These are phyloP conservation scores for Scopus umbretta DNA, from an alignment of 2,113 vertebrate genomes.

Conservation along the genomic window DNA sequence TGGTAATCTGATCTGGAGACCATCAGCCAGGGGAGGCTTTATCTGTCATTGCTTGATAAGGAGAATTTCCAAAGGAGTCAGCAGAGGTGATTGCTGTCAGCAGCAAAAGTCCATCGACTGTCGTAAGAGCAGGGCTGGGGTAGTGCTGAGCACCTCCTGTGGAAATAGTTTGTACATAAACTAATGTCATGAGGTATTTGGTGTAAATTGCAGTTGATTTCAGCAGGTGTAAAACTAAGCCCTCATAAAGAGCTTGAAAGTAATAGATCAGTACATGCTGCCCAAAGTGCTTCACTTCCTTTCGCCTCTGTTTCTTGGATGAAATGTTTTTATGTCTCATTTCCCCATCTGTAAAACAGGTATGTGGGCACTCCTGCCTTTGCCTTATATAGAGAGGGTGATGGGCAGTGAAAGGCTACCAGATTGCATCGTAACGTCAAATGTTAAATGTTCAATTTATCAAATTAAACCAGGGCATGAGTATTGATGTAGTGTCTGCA, in stretches of 20 bases:
- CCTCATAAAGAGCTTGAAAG: not conserved
- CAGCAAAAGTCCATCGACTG: rapidly evolving
- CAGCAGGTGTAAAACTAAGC: not conserved
- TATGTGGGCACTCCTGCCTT: not conserved
- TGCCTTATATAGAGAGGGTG: not conserved
- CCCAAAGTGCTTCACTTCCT: not conserved
- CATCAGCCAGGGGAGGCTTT: not conserved
- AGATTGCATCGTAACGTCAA: not conserved
- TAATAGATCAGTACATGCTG: not conserved
- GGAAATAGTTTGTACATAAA: not conserved
- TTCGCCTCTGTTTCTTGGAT: not conserved
- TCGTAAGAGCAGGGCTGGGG: not conserved
- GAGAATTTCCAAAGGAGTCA: not conserved
- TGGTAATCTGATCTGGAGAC: not conserved
- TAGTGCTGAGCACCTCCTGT: not conserved
- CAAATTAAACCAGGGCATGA: not conserved
- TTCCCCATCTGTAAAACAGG: not conserved
- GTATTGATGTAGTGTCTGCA: not conserved
- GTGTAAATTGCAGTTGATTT: not conserved
- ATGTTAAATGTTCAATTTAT: not conserved
- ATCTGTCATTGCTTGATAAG: not conserved
- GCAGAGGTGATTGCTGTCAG: not conserved
- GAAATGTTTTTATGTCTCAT: not conserved
- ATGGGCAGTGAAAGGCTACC: not conserved
- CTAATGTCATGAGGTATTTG: not conserved